These are phyloP conservation scores for Endotricha flammealis DNA, from an alignment of 2,888 invertebrate species.

Conservation along the genomic window DNA sequence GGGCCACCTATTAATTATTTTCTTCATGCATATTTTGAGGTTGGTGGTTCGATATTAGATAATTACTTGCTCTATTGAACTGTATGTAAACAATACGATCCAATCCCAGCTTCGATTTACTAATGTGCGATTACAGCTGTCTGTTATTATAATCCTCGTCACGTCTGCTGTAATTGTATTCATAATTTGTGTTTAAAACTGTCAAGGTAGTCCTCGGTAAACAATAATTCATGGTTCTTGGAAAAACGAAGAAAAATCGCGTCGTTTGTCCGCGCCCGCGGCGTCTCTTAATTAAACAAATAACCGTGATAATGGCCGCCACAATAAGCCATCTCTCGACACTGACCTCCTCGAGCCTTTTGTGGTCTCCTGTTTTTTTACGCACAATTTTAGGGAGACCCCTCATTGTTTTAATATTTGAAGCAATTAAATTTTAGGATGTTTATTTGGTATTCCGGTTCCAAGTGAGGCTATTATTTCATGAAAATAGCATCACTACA, in stretches of 20 bases:
- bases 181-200: conserved; percentile 1
- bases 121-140: too few relatives aligned
- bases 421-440: conserved; percentile 2
- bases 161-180: too few relatives aligned
- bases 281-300: conserved; percentile 50
- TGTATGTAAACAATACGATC: too few relatives aligned
- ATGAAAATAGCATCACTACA: too few relatives aligned
- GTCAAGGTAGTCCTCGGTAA: conserved; percentile 3
- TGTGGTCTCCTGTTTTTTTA: conserved; percentile 10
- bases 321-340: conserved; percentile 33
- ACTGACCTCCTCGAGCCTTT: conserved; percentile 19
- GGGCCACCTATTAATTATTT: too few relatives aligned
- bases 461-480: too few relatives aligned
- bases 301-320: conserved; percentile 41
- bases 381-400: not conserved
- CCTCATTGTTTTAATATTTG: conserved; percentile 11
- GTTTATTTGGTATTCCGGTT: not conserved
- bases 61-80: too few relatives aligned
- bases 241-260: conserved; percentile 7
- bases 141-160: too few relatives aligned
- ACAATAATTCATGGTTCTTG: conserved; percentile 8
- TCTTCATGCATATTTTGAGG: too few relatives aligned
- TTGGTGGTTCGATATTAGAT: too few relatives aligned
- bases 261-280: conserved; percentile 29
- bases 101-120: too few relatives aligned